Evolutionary conservation across 2,113 vertebrate species (phyloP).

Genomic region (Corythaeola cristata): DNA sequence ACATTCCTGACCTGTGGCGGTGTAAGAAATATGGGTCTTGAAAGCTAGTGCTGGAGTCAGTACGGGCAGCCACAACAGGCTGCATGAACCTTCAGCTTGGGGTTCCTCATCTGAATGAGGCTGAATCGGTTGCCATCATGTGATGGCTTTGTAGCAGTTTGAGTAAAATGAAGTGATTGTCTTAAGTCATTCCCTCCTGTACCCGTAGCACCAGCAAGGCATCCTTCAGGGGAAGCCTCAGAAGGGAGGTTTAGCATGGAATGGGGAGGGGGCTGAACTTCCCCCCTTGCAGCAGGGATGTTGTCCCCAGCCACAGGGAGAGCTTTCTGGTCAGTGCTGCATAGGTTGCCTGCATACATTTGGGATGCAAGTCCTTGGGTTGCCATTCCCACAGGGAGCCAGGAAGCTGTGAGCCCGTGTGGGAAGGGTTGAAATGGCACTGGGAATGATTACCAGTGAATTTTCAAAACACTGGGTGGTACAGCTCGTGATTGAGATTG

Average conservation of each 20-base stretch:
- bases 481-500: not conserved
- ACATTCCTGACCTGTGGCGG: not conserved
- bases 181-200: not conserved
- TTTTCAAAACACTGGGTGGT: not conserved
- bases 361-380: not conserved
- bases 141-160: not conserved
- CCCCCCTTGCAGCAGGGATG: not conserved
- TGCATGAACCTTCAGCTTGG: not conserved
- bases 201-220: rapidly evolving
- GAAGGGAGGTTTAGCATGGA: not conserved
- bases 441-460: not conserved
- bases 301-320: not conserved
- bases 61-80: rapidly evolving
- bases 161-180: not conserved
- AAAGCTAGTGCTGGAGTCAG: not conserved
- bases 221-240: not conserved
- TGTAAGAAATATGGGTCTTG: not conserved
- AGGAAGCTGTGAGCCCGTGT: not conserved
- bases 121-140: not conserved
- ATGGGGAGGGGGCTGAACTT: not conserved
- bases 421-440: not conserved
- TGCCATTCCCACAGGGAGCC: not conserved
- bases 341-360: not conserved
- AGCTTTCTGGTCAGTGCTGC: not conserved
- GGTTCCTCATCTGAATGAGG: not conserved